A percentile compares a stretch with the other conserved stretches of the same genome.
These are phyloP conservation scores for Psettodes erumei DNA, from an alignment of 2,113 vertebrate species.

Conservation along the genomic window DNA sequence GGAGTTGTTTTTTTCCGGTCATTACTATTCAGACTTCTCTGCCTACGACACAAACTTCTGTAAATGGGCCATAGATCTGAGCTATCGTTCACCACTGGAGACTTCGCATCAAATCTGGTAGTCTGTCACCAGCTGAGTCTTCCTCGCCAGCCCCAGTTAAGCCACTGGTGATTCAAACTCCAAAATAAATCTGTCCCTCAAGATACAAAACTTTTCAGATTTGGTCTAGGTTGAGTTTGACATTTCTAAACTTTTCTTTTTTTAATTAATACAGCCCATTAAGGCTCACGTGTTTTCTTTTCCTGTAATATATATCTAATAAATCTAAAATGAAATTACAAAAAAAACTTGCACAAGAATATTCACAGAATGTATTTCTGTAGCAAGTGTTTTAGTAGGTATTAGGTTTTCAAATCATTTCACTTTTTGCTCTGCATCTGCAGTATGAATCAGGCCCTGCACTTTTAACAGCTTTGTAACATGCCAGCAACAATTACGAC, in stretches of 20 bases:
- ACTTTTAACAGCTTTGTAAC: not conserved
- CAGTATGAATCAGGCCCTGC: not conserved
- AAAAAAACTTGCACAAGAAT: constrained; percentile 4
- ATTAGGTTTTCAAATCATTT: constrained; percentile 11
- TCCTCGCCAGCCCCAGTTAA: constrained; percentile 82
- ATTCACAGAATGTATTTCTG: not conserved
- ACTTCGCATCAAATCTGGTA: constrained; percentile 82
- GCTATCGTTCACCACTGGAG: constrained; percentile 80
- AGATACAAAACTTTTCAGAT: constrained; percentile 77
- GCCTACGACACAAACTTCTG: constrained; percentile 83
- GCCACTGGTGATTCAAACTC: constrained; percentile 81
- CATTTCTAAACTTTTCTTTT: constrained; percentile 72
- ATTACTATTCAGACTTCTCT: constrained; percentile 81
- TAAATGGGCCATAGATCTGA: constrained; percentile 88
- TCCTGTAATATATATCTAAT: not conserved
- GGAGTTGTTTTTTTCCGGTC: constrained; percentile 82
- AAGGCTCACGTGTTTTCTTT: not conserved
- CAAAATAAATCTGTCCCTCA: constrained; percentile 80
- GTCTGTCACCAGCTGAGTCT: constrained; percentile 78
- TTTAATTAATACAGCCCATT: constrained; percentile 61
- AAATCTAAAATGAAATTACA: not conserved
- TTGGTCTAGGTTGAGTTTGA: constrained; percentile 71
- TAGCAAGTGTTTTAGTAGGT: not conserved
- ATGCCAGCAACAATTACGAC: constrained; percentile 20
- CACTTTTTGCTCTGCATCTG: not conserved